Evolutionary conservation across 1,140 invertebrate species (phyloP).

Genomic region (Drosophila tristis): DNA sequence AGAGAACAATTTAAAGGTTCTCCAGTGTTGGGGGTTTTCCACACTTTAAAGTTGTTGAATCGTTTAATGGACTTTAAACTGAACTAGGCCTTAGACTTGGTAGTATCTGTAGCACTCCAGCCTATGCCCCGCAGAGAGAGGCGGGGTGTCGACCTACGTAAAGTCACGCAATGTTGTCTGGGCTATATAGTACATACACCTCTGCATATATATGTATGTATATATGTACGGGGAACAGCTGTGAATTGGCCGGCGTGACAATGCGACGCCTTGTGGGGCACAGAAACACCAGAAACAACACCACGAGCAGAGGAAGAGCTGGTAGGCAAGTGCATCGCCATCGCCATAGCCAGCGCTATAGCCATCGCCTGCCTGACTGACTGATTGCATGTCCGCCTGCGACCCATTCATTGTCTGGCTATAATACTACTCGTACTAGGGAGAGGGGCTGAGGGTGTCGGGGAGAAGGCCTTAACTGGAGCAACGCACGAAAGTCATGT

Average conservation of each 20-base stretch:
- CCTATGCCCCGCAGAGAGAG: slow-evolving; percentile 21
- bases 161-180: slow-evolving; percentile 78
- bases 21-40: not conserved
- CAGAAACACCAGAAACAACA: slow-evolving; percentile 34
- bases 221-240: slow-evolving; percentile 40
- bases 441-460: slow-evolving; percentile 16
- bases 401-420: slow-evolving; percentile 69
- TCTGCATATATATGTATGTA: not conserved
- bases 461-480: slow-evolving; percentile 67
- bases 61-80: slow-evolving; percentile 58
- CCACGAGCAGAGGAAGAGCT: slow-evolving; percentile 33
- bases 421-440: slow-evolving; percentile 18
- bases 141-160: slow-evolving; percentile 64
- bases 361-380: slow-evolving; percentile 51
- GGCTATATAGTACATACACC: not conserved
- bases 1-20: not conserved
- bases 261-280: slow-evolving; percentile 60
- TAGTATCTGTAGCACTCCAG: slow-evolving; percentile 11
- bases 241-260: slow-evolving; percentile 69
- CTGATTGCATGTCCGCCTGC: slow-evolving; percentile 78
- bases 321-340: slow-evolving; percentile 71
- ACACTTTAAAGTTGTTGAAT: slow-evolving; percentile 37
- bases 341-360: slow-evolving; percentile 1
- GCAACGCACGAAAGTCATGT: slow-evolving; percentile 80
- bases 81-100: slow-evolving; percentile 67